These are phyloP conservation scores for Protaetia brevitarsis DNA, from an alignment of 1,140 invertebrate species.

Conservation along the genomic window DNA sequence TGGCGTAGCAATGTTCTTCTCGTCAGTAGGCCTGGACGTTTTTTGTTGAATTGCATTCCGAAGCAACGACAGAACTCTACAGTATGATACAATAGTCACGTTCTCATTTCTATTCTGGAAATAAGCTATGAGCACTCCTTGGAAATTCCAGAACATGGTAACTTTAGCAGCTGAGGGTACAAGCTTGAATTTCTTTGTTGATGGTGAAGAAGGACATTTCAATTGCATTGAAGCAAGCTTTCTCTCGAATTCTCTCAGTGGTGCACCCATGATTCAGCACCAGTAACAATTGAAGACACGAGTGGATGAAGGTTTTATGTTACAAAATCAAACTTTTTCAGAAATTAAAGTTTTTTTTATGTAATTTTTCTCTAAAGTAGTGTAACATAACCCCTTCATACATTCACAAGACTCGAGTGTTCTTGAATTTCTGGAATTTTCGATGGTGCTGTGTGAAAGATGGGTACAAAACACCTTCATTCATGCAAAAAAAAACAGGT, in stretches of 20 bases:
- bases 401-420: too few species aligned
- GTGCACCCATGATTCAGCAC: neutral
- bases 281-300: too few species aligned
- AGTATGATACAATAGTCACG: neutral
- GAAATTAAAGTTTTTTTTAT: too few species aligned
- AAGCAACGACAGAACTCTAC: neutral
- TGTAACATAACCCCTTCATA: too few species aligned
- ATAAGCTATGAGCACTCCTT: neutral
- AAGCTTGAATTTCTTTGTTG: neutral
- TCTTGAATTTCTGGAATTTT: too few species aligned
- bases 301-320: too few species aligned
- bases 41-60: neutral
- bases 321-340: too few species aligned
- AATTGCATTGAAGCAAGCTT: neutral
- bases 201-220: too few species aligned
- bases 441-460: too few species aligned
- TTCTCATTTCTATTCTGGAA: constrained; percentile 1
- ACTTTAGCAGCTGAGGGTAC: neutral
- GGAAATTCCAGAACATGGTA: neutral
- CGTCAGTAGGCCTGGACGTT: neutral
- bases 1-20: neutral
- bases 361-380: too few species aligned
- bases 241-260: neutral
- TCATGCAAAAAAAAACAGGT: too few species aligned
- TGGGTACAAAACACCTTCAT: too few species aligned